phyloP scores from a whole-genome alignment of 2,888 invertebrate species.

The Falcaria lacertinaria region DNA sequence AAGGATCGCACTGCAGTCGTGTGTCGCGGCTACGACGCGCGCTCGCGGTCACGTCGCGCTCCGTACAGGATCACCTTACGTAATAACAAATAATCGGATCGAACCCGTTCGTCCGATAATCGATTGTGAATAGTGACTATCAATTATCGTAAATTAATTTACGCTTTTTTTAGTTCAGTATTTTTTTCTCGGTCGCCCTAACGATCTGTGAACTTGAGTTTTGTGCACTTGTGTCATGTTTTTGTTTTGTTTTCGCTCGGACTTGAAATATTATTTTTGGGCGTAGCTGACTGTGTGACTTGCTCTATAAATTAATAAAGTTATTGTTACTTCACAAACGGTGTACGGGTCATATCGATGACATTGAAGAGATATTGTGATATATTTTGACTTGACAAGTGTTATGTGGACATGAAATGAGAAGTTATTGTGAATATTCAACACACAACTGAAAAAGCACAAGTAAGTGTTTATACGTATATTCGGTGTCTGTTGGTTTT shows the following conservation, averaged over 20 bases:
- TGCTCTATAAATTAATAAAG: conserved; percentile 38
- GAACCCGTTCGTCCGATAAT: conserved; percentile 63
- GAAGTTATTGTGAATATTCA: conserved; percentile 37
- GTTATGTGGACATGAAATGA: conserved; percentile 48
- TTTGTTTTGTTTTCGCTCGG: conserved; percentile 63
- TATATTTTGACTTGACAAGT: conserved; percentile 44
- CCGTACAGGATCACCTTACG: conserved; percentile 61
- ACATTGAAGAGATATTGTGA: conserved; percentile 41
- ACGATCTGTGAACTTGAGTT: conserved; percentile 50
- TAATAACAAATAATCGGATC: conserved; percentile 69
- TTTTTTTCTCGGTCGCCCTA: conserved; percentile 24
- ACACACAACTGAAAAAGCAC: conserved; percentile 25
- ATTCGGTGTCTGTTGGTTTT: conserved; percentile 2
- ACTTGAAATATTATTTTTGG: conserved; percentile 57
- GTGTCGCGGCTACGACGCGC: conserved; percentile 69
- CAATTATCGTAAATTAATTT: conserved; percentile 39
- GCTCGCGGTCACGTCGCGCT: conserved; percentile 57
- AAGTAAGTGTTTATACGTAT: conserved; percentile 40
- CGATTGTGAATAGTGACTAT: conserved; percentile 70
- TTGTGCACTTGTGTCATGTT: conserved; percentile 58
- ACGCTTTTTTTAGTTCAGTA: conserved; percentile 36
- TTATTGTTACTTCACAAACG: conserved; percentile 30
- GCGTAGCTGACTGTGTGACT: conserved; percentile 60
- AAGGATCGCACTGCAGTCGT: conserved; percentile 81
- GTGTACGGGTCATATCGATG: conserved; percentile 43